Percentiles rank a stretch among this genome's conserved stretches.
Conservation (phyloP, 2,797 vertebrate species). For the Notoglanidium macrostoma region DNA sequence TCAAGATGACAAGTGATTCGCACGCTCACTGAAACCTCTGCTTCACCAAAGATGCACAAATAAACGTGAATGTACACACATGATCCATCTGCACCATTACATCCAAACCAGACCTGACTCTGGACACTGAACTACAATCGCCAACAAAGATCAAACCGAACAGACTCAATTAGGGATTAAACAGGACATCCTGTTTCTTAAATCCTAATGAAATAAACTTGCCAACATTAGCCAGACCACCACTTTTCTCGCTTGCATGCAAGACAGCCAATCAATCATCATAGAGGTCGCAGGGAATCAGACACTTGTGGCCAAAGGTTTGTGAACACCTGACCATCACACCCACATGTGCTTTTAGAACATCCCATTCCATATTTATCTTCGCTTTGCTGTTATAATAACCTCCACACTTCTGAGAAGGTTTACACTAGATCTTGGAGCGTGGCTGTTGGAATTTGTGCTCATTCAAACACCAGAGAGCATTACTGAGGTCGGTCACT, state of each 20-base stretch:
- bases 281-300: too few species aligned
- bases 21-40: background rate
- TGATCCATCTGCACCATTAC: background rate
- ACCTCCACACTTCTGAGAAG: background rate
- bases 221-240: background rate
- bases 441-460: too few species aligned
- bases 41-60: background rate
- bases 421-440: too few species aligned
- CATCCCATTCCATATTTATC: background rate
- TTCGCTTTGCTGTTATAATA: background rate
- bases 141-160: background rate
- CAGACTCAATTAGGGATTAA: background rate
- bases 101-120: background rate
- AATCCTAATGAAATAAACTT: slow-evolving; percentile 1
- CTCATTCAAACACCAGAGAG: background rate
- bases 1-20: background rate
- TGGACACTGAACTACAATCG: background rate
- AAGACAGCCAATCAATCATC: background rate
- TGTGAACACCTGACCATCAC: background rate
- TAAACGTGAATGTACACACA: background rate
- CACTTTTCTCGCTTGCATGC: background rate
- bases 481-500: background rate
- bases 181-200: background rate
- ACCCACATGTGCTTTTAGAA: background rate
- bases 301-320: background rate